These are phyloP conservation scores for Ageneiosus marmoratus DNA, from an alignment of 2,113 vertebrate species.

Conservation along the genomic window DNA sequence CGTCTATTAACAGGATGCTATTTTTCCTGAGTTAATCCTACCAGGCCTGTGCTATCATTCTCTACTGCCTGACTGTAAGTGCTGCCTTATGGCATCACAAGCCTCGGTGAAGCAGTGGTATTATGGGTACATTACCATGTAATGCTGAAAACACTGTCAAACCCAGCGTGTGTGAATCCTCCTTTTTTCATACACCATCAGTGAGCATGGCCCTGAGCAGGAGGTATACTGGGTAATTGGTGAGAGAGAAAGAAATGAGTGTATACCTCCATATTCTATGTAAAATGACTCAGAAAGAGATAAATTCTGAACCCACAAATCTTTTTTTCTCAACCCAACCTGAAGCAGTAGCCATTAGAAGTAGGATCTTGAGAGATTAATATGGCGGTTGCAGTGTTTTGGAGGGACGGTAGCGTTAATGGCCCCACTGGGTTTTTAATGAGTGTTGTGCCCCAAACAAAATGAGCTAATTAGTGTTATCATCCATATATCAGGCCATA, in stretches of 20 bases:
- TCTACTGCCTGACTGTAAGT: conserved; percentile 67
- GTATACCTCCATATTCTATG: conserved; percentile 26
- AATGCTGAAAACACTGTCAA: conserved; percentile 69
- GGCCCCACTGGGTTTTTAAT: conserved; percentile 82
- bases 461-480: conserved; percentile 83
- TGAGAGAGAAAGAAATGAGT: conserved; percentile 44
- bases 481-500: conserved; percentile 78
- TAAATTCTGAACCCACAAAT: conserved; percentile 62
- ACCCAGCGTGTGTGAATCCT: conserved; percentile 56
- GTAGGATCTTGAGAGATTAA: conserved; percentile 71
- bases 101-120: conserved; percentile 66
- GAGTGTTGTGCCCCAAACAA: conserved; percentile 82
- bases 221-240: conserved; percentile 61
- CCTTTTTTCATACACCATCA: conserved; percentile 59
- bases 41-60: conserved; percentile 69
- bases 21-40: conserved; percentile 75
- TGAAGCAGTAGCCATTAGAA: conserved; percentile 76
- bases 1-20: conserved; percentile 73
- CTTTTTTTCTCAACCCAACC: conserved; percentile 68
- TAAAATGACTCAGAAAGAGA: conserved; percentile 14
- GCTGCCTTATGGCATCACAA: conserved; percentile 69
- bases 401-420: conserved; percentile 79
- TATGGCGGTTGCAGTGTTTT: conserved; percentile 72
- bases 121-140: conserved; percentile 70
- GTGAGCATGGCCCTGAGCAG: conserved; percentile 55